Conservation (phyloP, 2,113 vertebrate species). For the Peromyscus leucopus region DNA sequence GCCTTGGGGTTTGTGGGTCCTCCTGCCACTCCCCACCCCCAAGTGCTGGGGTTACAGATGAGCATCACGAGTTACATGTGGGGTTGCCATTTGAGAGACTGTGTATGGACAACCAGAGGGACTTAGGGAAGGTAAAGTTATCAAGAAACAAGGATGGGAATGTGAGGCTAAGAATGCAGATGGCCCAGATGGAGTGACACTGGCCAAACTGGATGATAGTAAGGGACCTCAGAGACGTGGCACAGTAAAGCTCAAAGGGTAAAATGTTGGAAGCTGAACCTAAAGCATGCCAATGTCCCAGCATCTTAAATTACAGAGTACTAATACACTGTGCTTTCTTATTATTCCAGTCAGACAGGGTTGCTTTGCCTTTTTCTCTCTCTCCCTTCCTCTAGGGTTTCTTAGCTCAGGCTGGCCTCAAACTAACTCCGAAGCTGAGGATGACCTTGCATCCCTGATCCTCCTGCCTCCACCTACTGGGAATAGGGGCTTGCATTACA, state of each 20-base stretch:
- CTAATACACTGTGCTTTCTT: neutral
- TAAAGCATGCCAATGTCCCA: neutral
- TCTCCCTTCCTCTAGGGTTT: neutral
- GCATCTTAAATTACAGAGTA: neutral
- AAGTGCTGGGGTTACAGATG: neutral
- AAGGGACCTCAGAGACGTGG: neutral
- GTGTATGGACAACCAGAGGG: neutral
- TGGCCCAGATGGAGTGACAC: neutral
- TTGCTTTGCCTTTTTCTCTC: neutral
- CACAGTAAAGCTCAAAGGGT: neutral
- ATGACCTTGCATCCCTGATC: neutral
- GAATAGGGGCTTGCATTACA: neutral
- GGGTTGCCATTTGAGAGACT: neutral
- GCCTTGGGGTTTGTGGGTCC: neutral
- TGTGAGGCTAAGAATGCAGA: neutral
- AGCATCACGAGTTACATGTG: too few species aligned
- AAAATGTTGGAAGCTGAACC: neutral
- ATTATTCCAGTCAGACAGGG: neutral
- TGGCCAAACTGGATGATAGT: neutral
- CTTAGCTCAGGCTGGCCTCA: neutral
- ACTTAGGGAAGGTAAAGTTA: neutral
- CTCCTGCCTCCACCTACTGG: neutral
- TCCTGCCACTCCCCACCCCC: too few species aligned
- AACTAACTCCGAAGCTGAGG: neutral
- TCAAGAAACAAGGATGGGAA: neutral